phyloP scores from a whole-genome alignment of 2,113 vertebrate species.

The Campylorhamphus procurvoides region DNA sequence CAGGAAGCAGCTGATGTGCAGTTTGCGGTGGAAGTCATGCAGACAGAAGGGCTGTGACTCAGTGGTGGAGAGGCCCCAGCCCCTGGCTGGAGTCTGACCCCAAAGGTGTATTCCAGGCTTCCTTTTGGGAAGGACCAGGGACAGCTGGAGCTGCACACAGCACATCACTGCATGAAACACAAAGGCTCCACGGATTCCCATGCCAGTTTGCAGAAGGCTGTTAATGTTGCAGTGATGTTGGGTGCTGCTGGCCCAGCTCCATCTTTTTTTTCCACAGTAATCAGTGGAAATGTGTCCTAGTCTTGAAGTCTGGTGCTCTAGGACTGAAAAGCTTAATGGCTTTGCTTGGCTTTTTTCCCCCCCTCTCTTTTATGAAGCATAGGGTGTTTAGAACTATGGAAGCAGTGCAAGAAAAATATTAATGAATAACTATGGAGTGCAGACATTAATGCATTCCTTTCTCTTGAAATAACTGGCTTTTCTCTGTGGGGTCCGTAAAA shows the following conservation, averaged over 20 bases:
- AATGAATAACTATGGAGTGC: conserved; percentile 51
- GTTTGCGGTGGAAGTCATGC: conserved; percentile 35
- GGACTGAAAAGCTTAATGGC: not conserved
- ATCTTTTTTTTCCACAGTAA: not conserved
- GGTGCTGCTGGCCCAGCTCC: conserved; percentile 31
- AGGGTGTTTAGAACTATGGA: conserved; percentile 28
- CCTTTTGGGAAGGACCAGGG: not conserved
- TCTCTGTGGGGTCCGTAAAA: conserved; percentile 23
- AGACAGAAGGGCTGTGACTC: not conserved
- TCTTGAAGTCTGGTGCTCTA: not conserved
- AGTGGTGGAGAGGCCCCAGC: not conserved
- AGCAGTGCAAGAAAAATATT: conserved; percentile 47
- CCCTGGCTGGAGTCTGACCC: not conserved
- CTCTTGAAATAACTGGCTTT: conserved; percentile 61
- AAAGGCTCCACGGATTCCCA: not conserved
- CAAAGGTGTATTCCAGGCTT: not conserved
- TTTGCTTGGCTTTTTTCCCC: not conserved
- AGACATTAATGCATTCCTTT: conserved; percentile 60
- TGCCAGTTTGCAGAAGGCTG: not conserved
- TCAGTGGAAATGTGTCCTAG: not conserved
- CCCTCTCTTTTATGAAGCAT: not conserved
- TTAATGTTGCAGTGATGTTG: not conserved
- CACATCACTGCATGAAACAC: not conserved
- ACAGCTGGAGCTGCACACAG: not conserved
- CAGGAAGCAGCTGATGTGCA: conserved; percentile 47